Conservation (phyloP, 2,113 vertebrate species). For the Heterotilapia buettikoferi region DNA sequence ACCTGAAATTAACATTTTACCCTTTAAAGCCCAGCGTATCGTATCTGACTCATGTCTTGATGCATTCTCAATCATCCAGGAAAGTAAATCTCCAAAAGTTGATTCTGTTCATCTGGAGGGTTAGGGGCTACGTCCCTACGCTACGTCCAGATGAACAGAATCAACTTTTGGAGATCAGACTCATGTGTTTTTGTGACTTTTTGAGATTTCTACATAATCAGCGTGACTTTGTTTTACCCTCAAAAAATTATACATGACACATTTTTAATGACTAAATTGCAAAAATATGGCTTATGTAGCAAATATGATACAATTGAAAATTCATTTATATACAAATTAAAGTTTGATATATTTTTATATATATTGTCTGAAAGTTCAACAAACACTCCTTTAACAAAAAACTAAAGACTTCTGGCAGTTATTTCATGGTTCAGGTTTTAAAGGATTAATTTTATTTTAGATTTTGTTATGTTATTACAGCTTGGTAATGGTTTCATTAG, state of each 20-base stretch:
- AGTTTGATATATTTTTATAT: neutral
- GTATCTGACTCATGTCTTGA: too few species aligned
- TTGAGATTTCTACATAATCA: neutral
- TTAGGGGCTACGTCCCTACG: too few species aligned
- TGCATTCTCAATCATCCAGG: too few species aligned
- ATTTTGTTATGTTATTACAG: neutral
- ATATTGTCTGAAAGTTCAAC: neutral
- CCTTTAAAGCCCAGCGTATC: neutral
- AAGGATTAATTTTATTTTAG: neutral
- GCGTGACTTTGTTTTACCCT: neutral
- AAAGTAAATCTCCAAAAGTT: too few species aligned
- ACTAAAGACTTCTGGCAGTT: neutral
- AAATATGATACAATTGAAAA: neutral
- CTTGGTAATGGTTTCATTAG: neutral
- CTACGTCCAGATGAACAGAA: too few species aligned
- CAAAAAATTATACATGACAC: neutral
- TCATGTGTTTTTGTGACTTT: neutral
- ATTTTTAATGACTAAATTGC: neutral
- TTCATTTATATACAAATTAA: neutral
- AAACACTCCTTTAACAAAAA: neutral
- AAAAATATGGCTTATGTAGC: neutral
- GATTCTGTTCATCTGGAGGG: too few species aligned
- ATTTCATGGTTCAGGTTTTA: neutral
- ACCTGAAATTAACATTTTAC: neutral
- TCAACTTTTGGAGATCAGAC: too few species aligned